phyloP scores from a whole-genome alignment of 2,888 invertebrate species.

The Lochmaea crataegi region DNA sequence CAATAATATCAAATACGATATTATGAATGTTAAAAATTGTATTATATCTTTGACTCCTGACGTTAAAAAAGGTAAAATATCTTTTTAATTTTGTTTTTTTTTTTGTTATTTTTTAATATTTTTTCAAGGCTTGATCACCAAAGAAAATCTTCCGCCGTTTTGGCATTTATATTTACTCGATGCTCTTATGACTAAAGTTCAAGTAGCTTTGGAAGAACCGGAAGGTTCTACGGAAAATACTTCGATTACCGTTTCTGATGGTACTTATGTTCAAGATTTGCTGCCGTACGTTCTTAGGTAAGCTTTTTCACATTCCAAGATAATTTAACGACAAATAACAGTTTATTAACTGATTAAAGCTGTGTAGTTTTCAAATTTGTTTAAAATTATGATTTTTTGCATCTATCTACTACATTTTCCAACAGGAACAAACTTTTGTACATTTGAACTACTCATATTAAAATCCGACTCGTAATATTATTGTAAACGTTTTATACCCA shows the following conservation, averaged over 20 bases:
- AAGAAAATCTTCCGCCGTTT: slow-evolving; percentile 73
- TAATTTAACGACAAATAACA: no score
- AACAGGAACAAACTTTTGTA: no score
- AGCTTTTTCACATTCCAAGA: not conserved
- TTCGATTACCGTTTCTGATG: slow-evolving; percentile 58
- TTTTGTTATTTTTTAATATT: slow-evolving; percentile 17
- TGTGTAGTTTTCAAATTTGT: no score
- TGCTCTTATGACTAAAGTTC: slow-evolving; percentile 80
- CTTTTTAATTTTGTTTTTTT: not conserved
- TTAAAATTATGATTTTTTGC: no score
- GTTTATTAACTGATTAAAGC: no score
- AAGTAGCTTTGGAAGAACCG: slow-evolving; percentile 70
- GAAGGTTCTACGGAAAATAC: slow-evolving; percentile 62
- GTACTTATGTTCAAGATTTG: slow-evolving; percentile 70
- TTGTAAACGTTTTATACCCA: no score
- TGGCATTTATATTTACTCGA: slow-evolving; percentile 82
- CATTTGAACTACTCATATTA: no score
- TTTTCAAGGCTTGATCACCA: slow-evolving; percentile 56
- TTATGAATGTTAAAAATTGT: slow-evolving; percentile 72
- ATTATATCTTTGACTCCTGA: slow-evolving; percentile 69
- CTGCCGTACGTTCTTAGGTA: slow-evolving; percentile 72
- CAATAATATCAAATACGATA: slow-evolving; percentile 72
- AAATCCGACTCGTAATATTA: no score
- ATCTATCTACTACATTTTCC: no score
- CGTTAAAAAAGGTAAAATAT: slow-evolving; percentile 59